phyloP scores from a whole-genome alignment of 2,888 invertebrate species.

The Charanyca ferruginea region DNA sequence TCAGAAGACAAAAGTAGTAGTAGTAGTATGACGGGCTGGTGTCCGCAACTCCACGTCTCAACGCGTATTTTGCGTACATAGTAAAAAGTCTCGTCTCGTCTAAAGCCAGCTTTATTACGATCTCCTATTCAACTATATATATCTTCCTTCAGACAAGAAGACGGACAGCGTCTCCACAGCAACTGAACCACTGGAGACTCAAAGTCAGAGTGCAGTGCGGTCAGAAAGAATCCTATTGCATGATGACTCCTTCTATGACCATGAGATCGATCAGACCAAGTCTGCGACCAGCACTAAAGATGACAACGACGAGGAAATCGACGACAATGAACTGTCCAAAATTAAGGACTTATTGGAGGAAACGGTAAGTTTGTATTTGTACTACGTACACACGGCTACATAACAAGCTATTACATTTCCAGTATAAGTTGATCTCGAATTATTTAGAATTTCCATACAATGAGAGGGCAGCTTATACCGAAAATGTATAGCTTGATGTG shows the following conservation, averaged over 20 bases:
- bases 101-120: too few relatives aligned
- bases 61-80: too few relatives aligned
- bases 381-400: too few relatives aligned
- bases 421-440: too few relatives aligned
- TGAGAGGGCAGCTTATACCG: too few relatives aligned
- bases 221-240: slow-evolving; percentile 59
- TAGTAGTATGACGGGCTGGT: too few relatives aligned
- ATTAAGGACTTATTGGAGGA: slow-evolving; percentile 87
- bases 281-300: slow-evolving; percentile 78
- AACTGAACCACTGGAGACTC: slow-evolving; percentile 74
- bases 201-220: slow-evolving; percentile 69
- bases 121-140: background rate
- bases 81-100: too few relatives aligned
- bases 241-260: slow-evolving; percentile 71
- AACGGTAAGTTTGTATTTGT: slow-evolving; percentile 72
- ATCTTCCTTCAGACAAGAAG: slow-evolving; percentile 78
- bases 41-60: too few relatives aligned
- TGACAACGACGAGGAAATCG: slow-evolving; percentile 82
- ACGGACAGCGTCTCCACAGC: slow-evolving; percentile 77
- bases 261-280: slow-evolving; percentile 75
- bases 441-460: too few relatives aligned
- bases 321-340: slow-evolving; percentile 81
- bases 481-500: too few relatives aligned
- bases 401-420: too few relatives aligned
- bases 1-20: too few relatives aligned